Evolutionary conservation across 2,888 invertebrate species (phyloP).

Genomic region (Busseola fusca): DNA sequence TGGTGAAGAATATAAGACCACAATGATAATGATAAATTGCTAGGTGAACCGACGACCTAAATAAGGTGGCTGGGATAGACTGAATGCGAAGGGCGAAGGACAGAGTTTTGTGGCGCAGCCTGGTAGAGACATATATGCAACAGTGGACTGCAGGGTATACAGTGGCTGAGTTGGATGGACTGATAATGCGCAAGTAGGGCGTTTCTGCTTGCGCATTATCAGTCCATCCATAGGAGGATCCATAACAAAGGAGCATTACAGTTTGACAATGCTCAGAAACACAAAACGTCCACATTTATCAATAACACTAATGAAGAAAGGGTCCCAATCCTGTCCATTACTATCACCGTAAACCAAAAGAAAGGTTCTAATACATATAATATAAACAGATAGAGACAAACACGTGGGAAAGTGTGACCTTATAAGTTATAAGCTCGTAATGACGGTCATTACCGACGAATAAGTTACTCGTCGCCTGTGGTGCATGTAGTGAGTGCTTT

Average conservation of each 20-base stretch:
- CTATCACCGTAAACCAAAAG: constrained; percentile 34
- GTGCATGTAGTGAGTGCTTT: constrained; percentile 11
- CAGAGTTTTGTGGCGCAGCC: no score
- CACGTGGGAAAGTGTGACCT: constrained; percentile 67
- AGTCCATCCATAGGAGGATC: no score
- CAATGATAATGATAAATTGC: no score
- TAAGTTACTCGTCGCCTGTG: constrained; percentile 32
- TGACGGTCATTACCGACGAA: constrained; percentile 60
- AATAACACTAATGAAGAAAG: constrained; percentile 1
- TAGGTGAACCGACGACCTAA: no score
- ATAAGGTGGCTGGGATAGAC: no score
- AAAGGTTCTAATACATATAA: constrained; percentile 27
- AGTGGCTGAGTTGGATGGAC: no score
- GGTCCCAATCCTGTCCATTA: neutral
- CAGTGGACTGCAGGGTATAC: no score
- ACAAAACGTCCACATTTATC: neutral
- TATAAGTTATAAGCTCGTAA: constrained; percentile 55
- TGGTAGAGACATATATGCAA: no score
- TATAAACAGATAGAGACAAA: constrained; percentile 47
- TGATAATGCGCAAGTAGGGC: neutral
- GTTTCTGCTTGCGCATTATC: no score
- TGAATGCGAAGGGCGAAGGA: no score
- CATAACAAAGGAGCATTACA: neutral
- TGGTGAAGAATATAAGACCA: neutral
- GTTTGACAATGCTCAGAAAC: neutral